Conservation (phyloP, 2,797 vertebrate genomes). For the Staurois parvus region DNA sequence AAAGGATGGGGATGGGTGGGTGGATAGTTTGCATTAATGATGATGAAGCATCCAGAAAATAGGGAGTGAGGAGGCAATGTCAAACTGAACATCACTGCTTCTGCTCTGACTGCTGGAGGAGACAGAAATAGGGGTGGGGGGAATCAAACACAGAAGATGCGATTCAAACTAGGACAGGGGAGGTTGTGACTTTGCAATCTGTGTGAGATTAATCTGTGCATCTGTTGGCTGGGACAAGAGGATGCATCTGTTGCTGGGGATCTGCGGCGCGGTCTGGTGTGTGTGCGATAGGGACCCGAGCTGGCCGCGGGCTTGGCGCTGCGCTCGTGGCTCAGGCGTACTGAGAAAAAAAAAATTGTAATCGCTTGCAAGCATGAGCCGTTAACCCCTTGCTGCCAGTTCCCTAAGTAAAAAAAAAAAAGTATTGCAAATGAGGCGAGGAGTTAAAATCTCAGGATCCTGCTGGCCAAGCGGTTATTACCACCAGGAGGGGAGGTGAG, state of each 20-base stretch:
- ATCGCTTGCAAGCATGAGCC: too few species aligned
- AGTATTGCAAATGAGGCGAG: too few species aligned
- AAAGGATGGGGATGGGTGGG: too few species aligned
- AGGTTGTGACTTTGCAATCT: slow-evolving; percentile 55
- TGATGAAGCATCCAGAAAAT: slow-evolving; percentile 16
- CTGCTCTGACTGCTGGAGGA: slow-evolving; percentile 11
- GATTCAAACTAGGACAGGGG: slow-evolving; percentile 46
- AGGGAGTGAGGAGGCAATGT: slow-evolving; percentile 34
- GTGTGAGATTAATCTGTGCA: slow-evolving; percentile 50
- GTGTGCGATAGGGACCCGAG: neutral
- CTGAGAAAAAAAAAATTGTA: too few species aligned
- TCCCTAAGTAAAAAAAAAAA: too few species aligned
- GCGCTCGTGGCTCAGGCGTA: neutral
- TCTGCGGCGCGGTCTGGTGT: slow-evolving; percentile 9
- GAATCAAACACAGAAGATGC: neutral
- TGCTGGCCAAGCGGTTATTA: too few species aligned
- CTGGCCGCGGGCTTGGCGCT: neutral
- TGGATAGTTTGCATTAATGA: slow-evolving; percentile 38
- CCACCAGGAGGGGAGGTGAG: accelerated
- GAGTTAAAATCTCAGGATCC: too few species aligned
- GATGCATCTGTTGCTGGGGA: slow-evolving; percentile 47
- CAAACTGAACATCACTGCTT: slow-evolving; percentile 28
- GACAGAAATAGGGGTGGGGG: neutral
- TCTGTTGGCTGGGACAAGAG: slow-evolving; percentile 35
- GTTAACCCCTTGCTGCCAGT: too few species aligned